A percentile compares a stretch with the other conserved stretches of the same genome.
phyloP scores from a whole-genome alignment of 2,797 vertebrate species.

The Hydrocynus forskahlii region DNA sequence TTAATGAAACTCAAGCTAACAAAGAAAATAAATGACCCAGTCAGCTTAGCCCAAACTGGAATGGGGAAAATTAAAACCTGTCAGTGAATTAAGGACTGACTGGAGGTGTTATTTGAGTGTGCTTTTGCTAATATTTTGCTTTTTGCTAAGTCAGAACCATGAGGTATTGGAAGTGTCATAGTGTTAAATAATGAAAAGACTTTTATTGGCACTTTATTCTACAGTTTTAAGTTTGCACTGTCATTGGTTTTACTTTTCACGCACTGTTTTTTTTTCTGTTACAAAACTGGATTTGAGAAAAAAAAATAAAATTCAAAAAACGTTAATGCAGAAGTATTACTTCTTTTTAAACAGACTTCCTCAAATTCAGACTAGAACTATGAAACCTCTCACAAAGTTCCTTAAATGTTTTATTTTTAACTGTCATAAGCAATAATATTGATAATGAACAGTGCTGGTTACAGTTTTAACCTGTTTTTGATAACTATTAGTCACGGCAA shows the following conservation, averaged over 20 bases:
- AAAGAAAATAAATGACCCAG: background rate
- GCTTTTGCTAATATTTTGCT: constrained; percentile 5
- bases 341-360: background rate
- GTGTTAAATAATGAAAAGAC: constrained; percentile 17
- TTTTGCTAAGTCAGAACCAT: background rate
- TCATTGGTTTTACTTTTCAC: constrained; percentile 23
- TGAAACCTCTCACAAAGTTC: background rate
- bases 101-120: background rate
- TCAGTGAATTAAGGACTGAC: background rate
- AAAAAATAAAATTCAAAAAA: constrained; percentile 43
- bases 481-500: background rate
- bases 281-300: constrained; percentile 3
- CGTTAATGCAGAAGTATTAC: background rate
- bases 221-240: constrained; percentile 48
- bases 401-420: background rate
- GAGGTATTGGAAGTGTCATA: constrained; percentile 32
- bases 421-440: background rate
- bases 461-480: background rate
- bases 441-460: background rate
- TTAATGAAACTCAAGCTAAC: constrained; percentile 18
- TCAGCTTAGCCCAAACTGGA: background rate
- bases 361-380: background rate
- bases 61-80: background rate
- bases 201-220: constrained; percentile 44
- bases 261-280: constrained; percentile 51